Evolutionary conservation across 2,113 vertebrate species (phyloP).

Genomic region (Cepphus grylle): DNA sequence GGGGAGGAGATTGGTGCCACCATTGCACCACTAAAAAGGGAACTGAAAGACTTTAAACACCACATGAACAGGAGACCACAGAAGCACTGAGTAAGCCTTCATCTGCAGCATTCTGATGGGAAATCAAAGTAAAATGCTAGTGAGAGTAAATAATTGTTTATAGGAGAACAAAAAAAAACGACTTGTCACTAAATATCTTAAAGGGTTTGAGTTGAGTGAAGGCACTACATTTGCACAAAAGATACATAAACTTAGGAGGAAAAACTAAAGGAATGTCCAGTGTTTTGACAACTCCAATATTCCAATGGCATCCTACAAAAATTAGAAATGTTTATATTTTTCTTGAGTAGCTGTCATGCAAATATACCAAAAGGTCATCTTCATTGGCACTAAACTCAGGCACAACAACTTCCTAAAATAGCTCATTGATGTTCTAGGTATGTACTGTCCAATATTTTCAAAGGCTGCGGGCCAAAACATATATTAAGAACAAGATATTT

Average conservation of each 20-base stretch:
- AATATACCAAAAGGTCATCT: not conserved
- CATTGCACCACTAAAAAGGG: not conserved
- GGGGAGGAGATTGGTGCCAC: not conserved
- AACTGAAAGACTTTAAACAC: not conserved
- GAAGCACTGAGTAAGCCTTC: not conserved
- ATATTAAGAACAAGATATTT: not conserved
- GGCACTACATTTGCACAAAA: not conserved
- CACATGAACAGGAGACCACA: not conserved
- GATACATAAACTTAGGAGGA: fast-evolving
- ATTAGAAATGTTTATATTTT: not conserved
- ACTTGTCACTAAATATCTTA: not conserved
- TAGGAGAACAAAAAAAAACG: not conserved
- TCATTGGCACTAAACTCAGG: not conserved
- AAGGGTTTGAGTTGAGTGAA: not conserved
- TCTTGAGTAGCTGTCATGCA: not conserved
- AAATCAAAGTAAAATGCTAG: not conserved
- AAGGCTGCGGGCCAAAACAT: not conserved
- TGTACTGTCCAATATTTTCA: not conserved
- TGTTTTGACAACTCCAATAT: not conserved
- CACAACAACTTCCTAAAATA: not conserved
- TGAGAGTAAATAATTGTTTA: not conserved
- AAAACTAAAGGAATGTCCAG: not conserved
- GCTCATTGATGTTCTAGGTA: not conserved
- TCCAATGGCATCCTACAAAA: not conserved
- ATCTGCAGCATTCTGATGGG: not conserved